phyloP scores from a whole-genome alignment of 2,888 invertebrate species.

The Rhogogaster chlorosoma region DNA sequence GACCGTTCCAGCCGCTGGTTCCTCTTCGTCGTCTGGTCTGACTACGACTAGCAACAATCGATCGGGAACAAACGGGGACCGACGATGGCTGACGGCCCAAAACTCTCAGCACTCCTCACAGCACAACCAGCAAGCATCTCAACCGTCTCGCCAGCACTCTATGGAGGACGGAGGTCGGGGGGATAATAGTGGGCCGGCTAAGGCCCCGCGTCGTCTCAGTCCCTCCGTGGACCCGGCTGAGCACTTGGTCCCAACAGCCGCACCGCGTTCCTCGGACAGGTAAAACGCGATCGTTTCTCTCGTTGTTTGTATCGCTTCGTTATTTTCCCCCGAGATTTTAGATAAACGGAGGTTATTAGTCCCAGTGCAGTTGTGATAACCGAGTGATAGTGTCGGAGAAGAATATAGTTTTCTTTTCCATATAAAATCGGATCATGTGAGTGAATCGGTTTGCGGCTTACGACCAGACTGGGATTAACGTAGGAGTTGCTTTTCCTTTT shows the following conservation, averaged over 20 bases:
- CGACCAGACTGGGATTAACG: not conserved
- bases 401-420: not conserved
- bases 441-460: not conserved
- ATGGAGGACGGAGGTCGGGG: slow-evolving; percentile 67
- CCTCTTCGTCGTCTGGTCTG: not conserved
- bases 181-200: slow-evolving; percentile 63
- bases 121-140: slow-evolving; percentile 57
- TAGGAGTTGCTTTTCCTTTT: not conserved
- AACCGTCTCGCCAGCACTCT: slow-evolving; percentile 70
- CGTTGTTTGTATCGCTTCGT: not conserved
- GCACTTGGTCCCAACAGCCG: slow-evolving; percentile 61
- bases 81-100: slow-evolving; percentile 19
- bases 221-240: slow-evolving; percentile 78
- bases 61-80: slow-evolving; percentile 36
- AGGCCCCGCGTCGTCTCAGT: slow-evolving; percentile 76
- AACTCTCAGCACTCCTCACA: slow-evolving; percentile 17
- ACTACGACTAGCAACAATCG: not conserved
- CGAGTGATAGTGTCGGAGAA: not conserved
- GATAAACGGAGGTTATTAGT: not conserved
- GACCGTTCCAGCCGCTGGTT: not conserved
- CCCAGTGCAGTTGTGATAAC: not conserved
- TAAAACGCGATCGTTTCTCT: slow-evolving; percentile 58
- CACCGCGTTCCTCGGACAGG: slow-evolving; percentile 70
- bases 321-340: not conserved
- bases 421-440: not conserved